Percentiles rank a stretch among this genome's conserved stretches.
Evolutionary conservation across 30 jellyfish, hydroid and myxozoan species (phyloP).

Genomic region (Aurelia sp.): DNA sequence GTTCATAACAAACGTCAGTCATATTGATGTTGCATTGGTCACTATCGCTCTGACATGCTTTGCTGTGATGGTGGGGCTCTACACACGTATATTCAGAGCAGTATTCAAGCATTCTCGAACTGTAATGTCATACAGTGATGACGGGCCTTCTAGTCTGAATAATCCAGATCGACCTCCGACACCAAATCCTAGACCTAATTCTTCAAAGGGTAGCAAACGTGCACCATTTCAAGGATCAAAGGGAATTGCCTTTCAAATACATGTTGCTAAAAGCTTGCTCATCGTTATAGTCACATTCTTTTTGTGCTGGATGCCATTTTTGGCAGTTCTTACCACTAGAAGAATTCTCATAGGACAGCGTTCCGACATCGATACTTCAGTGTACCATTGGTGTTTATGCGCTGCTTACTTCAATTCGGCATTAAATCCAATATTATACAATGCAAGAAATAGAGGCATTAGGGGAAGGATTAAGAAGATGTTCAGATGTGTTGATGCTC

Average conservation of each 20-base stretch:
- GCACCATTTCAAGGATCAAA: slow-evolving; percentile 1
- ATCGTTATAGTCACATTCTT: slow-evolving; percentile 37
- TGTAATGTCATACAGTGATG: background rate
- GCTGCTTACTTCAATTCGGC: slow-evolving; percentile 33
- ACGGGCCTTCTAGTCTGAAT: background rate
- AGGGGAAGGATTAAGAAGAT: slow-evolving; percentile 29
- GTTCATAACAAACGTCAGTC: background rate
- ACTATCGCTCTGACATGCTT: slow-evolving; percentile 8
- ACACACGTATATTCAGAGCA: slow-evolving; percentile 9
- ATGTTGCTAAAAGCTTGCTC: slow-evolving; percentile 47
- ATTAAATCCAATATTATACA: slow-evolving; percentile 41
- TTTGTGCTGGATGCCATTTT: slow-evolving; percentile 72
- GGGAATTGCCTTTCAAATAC: slow-evolving; percentile 27
- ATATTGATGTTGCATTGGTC: slow-evolving; percentile 15
- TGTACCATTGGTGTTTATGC: slow-evolving; percentile 45
- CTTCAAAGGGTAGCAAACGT: background rate
- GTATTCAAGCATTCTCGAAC: slow-evolving; percentile 22
- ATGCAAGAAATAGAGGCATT: slow-evolving; percentile 25
- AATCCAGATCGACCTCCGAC: background rate
- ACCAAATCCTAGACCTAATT: background rate
- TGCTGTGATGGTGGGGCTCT: slow-evolving; percentile 1
- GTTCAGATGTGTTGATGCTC: background rate
- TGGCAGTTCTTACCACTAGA: slow-evolving; percentile 34
- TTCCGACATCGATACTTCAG: slow-evolving; percentile 11
- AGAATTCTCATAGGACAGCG: background rate